Conservation (phyloP, 2,797 vertebrate genomes). For the Coregonus suidteri region DNA sequence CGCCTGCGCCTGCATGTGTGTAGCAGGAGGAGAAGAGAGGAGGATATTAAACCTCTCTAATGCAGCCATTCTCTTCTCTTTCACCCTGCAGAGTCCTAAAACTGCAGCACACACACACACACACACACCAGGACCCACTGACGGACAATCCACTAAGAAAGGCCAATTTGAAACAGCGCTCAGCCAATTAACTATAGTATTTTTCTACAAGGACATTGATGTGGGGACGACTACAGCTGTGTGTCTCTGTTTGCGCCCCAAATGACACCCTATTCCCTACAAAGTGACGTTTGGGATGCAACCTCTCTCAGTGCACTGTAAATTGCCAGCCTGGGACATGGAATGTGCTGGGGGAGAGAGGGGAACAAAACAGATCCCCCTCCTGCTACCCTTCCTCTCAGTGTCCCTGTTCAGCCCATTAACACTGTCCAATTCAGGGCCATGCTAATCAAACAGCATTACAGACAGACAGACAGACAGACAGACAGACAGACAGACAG, state of each 20-base stretch:
- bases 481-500: background rate
- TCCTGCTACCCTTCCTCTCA: background rate
- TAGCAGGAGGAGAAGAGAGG: conserved; percentile 58
- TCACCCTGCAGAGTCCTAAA: conserved; percentile 45
- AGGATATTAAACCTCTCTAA: conserved; percentile 73
- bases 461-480: conserved; percentile 40
- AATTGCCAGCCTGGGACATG: background rate
- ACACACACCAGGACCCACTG: conserved; percentile 5
- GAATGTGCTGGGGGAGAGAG: background rate
- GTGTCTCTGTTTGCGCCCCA: background rate
- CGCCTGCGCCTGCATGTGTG: conserved; percentile 1
- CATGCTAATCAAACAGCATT: background rate
- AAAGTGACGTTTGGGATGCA: background rate
- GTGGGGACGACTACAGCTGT: conserved; percentile 33
- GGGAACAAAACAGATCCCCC: background rate
- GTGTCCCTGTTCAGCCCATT: too few species aligned
- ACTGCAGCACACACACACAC: background rate
- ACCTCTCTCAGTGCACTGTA: background rate
- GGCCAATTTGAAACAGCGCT: conserved; percentile 26
- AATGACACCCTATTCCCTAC: background rate
- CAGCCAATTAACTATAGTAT: conserved; percentile 39
- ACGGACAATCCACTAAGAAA: conserved; percentile 16
- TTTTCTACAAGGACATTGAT: conserved; percentile 37
- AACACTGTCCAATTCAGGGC: too few species aligned
- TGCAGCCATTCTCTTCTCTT: conserved; percentile 59